Evolutionary conservation across 2,888 invertebrate genomes (phyloP).

Genomic region (Caenorhabditis parvicauda): DNA sequence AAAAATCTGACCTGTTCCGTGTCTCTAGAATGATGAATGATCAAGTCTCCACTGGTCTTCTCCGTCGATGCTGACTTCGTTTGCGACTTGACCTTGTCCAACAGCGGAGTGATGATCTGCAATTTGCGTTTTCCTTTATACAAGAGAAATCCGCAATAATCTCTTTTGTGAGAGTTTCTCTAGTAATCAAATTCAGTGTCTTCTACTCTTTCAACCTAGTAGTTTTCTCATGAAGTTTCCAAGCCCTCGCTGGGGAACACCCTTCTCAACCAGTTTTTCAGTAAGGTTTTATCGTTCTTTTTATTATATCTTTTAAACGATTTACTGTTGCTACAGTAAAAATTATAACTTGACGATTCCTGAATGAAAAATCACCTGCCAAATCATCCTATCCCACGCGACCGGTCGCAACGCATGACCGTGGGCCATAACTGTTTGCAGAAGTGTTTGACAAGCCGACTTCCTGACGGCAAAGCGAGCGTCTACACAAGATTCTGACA

Average conservation of each 20-base stretch:
- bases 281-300: too few species aligned
- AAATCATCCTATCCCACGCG: slow-evolving; percentile 81
- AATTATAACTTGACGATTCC: too few species aligned
- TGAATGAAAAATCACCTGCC: slow-evolving; percentile 77
- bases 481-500: slow-evolving; percentile 80
- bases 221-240: neutral
- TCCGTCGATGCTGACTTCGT: slow-evolving; percentile 52
- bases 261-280: too few species aligned
- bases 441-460: slow-evolving; percentile 92
- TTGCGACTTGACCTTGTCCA: slow-evolving; percentile 79
- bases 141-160: neutral
- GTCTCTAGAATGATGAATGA: slow-evolving; percentile 95
- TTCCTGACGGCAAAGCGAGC: slow-evolving; percentile 84
- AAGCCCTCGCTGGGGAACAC: neutral
- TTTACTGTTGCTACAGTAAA: too few species aligned
- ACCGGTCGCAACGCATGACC: slow-evolving; percentile 42
- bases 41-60: slow-evolving; percentile 71
- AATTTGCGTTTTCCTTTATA: slow-evolving; percentile 4
- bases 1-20: slow-evolving; percentile 99
- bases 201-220: neutral
- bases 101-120: slow-evolving; percentile 83
- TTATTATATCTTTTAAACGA: too few species aligned
- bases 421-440: slow-evolving; percentile 94
- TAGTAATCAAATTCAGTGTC: neutral
- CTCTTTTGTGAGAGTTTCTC: slow-evolving; percentile 4